Conservation (phyloP, 2,888 invertebrate genomes). For the Polietes domitor region DNA sequence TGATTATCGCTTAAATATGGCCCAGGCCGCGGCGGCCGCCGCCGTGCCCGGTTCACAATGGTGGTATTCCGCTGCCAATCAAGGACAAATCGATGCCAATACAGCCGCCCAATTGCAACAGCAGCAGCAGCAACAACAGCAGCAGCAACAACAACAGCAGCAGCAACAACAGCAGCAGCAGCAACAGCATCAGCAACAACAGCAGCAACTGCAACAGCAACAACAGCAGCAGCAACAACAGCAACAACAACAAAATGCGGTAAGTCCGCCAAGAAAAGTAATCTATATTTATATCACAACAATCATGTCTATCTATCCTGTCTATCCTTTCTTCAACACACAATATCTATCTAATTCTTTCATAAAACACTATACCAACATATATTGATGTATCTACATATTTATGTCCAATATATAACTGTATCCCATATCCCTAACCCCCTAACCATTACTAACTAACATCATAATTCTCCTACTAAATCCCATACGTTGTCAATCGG, state of each 20-base stretch:
- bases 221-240: slow-evolving; percentile 77
- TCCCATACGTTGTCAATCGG: too few species aligned
- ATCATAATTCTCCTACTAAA: too few species aligned
- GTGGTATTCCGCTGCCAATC: slow-evolving; percentile 87
- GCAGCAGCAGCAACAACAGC: slow-evolving; percentile 82
- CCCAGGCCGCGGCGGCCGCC: slow-evolving; percentile 81
- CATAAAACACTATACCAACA: too few species aligned
- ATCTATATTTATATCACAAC: not conserved
- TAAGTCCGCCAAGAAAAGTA: slow-evolving; percentile 68
- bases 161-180: slow-evolving; percentile 80
- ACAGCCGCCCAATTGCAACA: slow-evolving; percentile 83
- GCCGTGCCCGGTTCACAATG: slow-evolving; percentile 86
- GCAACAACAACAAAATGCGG: slow-evolving; percentile 80
- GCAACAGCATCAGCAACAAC: slow-evolving; percentile 82
- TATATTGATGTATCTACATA: too few species aligned
- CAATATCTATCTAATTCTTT: too few species aligned
- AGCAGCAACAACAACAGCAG: slow-evolving; percentile 79
- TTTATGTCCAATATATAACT: too few species aligned
- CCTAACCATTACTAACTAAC: too few species aligned
- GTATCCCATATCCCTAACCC: too few species aligned
- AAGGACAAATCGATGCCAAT: slow-evolving; percentile 83
- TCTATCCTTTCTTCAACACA: not conserved
- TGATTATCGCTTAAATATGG: slow-evolving; percentile 88
- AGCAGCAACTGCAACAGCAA: slow-evolving; percentile 82
- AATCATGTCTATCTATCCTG: slow-evolving; percentile 18